Evolutionary conservation across 2,113 vertebrate genomes (phyloP).

Genomic region (Elanus axillaris): DNA sequence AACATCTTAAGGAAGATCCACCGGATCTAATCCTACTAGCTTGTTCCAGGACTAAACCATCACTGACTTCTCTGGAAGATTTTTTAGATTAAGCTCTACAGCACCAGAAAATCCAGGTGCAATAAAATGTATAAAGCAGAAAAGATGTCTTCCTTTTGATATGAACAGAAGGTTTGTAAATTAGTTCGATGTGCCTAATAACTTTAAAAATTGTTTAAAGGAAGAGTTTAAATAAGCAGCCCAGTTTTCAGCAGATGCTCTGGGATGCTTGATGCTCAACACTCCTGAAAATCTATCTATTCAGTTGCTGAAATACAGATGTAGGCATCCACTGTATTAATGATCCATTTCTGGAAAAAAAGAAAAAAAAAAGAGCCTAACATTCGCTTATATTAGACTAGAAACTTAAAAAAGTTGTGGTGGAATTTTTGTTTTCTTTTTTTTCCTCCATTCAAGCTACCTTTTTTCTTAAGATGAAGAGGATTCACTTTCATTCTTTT

Average conservation of each 20-base stretch:
- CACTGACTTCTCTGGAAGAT: background rate
- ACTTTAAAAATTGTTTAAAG: background rate
- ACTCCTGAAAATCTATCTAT: background rate
- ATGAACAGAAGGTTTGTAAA: background rate
- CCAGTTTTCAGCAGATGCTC: background rate
- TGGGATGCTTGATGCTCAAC: background rate
- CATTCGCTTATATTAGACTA: background rate
- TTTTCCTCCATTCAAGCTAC: background rate
- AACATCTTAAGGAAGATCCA: background rate
- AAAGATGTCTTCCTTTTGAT: background rate
- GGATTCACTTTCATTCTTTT: background rate
- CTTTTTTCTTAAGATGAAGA: background rate
- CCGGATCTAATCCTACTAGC: background rate
- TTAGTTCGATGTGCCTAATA: background rate
- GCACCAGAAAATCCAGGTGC: background rate
- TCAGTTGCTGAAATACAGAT: background rate
- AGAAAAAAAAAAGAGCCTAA: background rate
- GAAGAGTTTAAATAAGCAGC: background rate
- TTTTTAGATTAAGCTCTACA: background rate
- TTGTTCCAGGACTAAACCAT: background rate
- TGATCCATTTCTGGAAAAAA: background rate
- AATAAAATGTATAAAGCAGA: background rate
- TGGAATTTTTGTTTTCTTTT: background rate
- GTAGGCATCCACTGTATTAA: background rate
- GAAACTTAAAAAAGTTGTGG: background rate